A percentile compares a stretch with the other conserved stretches of the same genome.
phyloP scores from a whole-genome alignment of 1,140 invertebrate species.

The Onthophagus taurus region DNA sequence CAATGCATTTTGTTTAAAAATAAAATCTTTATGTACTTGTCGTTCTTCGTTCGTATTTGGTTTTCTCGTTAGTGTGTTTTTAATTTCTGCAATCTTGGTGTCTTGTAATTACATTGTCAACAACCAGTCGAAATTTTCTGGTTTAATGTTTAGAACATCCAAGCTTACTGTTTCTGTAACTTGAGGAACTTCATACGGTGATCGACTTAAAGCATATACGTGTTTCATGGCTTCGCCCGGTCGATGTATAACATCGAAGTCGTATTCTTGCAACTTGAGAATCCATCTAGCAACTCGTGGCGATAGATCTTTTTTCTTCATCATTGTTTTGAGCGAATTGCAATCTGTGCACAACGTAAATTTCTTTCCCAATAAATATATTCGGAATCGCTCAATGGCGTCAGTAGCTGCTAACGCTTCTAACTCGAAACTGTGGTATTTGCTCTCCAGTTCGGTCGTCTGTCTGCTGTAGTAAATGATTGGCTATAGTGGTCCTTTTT shows the following conservation, averaged over 20 bases:
- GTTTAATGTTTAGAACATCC: no score
- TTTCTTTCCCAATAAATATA: conserved; percentile 3
- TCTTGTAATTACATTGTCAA: conserved; percentile 15
- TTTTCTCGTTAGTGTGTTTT: conserved; percentile 15
- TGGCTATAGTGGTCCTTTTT: not conserved
- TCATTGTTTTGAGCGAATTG: conserved; percentile 12
- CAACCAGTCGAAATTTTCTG: no score
- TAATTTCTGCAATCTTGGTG: conserved; percentile 16
- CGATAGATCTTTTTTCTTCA: conserved; percentile 30
- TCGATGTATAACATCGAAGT: conserved; percentile 22
- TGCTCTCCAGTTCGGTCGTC: conserved; percentile 23
- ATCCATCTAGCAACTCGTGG: conserved; percentile 31
- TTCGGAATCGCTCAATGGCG: conserved; percentile 8
- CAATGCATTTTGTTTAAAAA: conserved; percentile 20
- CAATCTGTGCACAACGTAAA: conserved; percentile 14
- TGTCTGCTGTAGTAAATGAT: conserved; percentile 36
- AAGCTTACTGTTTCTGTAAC: no score
- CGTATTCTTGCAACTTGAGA: conserved; percentile 19
- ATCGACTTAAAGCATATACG: conserved; percentile 23
- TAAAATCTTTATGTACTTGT: conserved; percentile 12
- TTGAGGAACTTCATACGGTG: no score
- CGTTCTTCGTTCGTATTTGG: not conserved
- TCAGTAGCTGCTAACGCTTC: conserved; percentile 7
- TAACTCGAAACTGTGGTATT: conserved; percentile 10
- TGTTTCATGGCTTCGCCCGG: conserved; percentile 17